Base-by-base conservation (phyloP, 1,140 invertebrate genomes). In the Neuroterus valhalla region DNA sequence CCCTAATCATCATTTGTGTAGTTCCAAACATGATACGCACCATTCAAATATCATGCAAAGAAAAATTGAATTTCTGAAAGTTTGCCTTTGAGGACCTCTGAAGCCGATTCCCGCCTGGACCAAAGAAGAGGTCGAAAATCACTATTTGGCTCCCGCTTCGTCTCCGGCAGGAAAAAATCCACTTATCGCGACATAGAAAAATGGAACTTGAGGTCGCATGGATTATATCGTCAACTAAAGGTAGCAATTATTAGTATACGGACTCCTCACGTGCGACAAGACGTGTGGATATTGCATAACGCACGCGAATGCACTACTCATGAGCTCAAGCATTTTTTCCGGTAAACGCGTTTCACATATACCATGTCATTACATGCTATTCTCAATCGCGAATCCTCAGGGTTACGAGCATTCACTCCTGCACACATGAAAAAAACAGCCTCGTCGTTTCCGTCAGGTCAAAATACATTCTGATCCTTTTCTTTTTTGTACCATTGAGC, bases 321-420 rank as follows among this genome's bases (percentile, higher is more conserved):
- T 23, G 52, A n/a, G 19, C 52, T 21, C 19, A 23, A 55, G 55
- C 31, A 15, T 62, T 62, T 62, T 62, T 62, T 62, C 55, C 55
- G 26, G 55, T 62, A 62, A 62, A 62, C 55, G 55, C 55, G 55
- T 62, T 62, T 62, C 55, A 31, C 55, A 62, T 62, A 12, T 31
- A 38, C 2, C 14, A 31, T 23, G 55, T 62, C 55, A 62, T 62
- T 62, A 62, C 55, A 26, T 62, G 31, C 55, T 62, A 38, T 62
- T 62, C 31, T 62, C 55, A 62, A 62, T 62, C 23, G 23, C 55
- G 55, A 31, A 23, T 23, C 55, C 55, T 62, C 55, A 62, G 55
- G 55, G 55, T 62, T 23, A 62, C 55, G 55, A 62, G 26, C 55
- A 62, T 26, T 62, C 55, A 15, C 31, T 62, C 12, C 55, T 62